Conservation (phyloP, 2,113 vertebrate species). For the Semicossyphus pulcher region DNA sequence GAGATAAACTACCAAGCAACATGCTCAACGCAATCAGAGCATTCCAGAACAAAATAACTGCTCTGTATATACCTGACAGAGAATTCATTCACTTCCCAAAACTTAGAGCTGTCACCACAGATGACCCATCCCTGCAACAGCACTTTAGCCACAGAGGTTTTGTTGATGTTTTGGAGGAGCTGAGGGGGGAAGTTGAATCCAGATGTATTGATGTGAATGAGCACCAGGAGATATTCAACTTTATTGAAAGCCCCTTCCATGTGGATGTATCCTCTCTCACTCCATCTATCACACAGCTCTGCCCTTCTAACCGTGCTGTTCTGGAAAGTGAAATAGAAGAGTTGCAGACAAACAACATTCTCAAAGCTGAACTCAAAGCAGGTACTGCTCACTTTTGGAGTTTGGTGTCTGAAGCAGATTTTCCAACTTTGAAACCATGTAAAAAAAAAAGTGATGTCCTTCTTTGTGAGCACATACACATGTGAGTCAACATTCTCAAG, state of each 20-base stretch:
- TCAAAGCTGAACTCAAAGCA: too few species aligned
- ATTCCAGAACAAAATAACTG: not conserved
- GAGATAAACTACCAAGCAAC: not conserved
- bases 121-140: conserved; percentile 1
- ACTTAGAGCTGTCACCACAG: conserved; percentile 5
- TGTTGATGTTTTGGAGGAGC: not conserved
- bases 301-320: not conserved
- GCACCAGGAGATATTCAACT: not conserved
- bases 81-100: not conserved
- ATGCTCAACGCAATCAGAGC: not conserved
- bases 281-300: not conserved
- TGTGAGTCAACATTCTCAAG: too few species aligned
- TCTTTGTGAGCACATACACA: too few species aligned
- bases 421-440: too few species aligned
- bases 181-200: not conserved
- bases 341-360: too few species aligned
- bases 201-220: not conserved
- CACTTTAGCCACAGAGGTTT: not conserved
- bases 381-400: too few species aligned
- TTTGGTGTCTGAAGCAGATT: too few species aligned
- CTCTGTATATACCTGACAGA: not conserved
- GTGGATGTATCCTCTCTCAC: too few species aligned
- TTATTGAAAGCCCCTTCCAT: not conserved
- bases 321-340: not conserved
- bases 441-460: too few species aligned